These are phyloP conservation scores for Parambassis ranga DNA, from an alignment of 2,797 vertebrate genomes.

Conservation along the genomic window DNA sequence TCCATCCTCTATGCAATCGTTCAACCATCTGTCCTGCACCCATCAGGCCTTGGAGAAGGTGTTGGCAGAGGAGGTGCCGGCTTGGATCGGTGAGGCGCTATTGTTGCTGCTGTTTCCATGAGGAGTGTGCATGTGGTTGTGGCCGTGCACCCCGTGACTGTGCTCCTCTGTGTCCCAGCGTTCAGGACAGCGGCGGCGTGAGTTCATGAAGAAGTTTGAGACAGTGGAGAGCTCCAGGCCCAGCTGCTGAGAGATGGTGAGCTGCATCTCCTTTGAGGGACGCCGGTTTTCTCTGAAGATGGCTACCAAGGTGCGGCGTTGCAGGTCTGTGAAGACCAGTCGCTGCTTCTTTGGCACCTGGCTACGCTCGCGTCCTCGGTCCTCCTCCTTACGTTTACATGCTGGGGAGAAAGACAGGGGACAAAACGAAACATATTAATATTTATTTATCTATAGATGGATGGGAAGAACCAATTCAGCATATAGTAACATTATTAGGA, in stretches of 20 bases:
- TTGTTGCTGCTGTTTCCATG: slow-evolving; percentile 61
- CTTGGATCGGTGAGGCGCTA: slow-evolving; percentile 67
- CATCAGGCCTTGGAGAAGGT: slow-evolving; percentile 95
- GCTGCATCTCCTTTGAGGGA: slow-evolving; percentile 98
- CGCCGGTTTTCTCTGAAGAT: slow-evolving; percentile 99
- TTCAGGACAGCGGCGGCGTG: slow-evolving; percentile 92
- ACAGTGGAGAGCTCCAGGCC: slow-evolving; percentile 96
- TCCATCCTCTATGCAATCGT: slow-evolving; percentile 22
- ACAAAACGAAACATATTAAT: too few relatives aligned
- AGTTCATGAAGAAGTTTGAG: slow-evolving; percentile 99
- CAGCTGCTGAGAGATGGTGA: slow-evolving; percentile 98
- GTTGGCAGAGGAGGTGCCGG: slow-evolving; percentile 84
- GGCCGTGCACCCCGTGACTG: slow-evolving; percentile 81
- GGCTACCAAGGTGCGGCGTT: slow-evolving; percentile 95
- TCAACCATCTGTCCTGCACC: slow-evolving; percentile 8
- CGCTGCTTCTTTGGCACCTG: slow-evolving; percentile 97
- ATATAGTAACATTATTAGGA: neutral
- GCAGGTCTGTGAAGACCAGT: slow-evolving; percentile 98
- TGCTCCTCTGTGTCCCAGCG: slow-evolving; percentile 92
- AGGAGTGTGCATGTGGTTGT: slow-evolving; percentile 66
- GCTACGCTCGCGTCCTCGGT: slow-evolving; percentile 87
- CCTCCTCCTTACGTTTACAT: slow-evolving; percentile 97
- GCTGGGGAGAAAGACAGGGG: slow-evolving; percentile 69
- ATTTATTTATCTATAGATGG: too few relatives aligned
- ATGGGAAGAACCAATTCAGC: neutral